Evolutionary conservation across 2,888 invertebrate genomes (phyloP).

Genomic region (Caenorhabditis sp.): DNA sequence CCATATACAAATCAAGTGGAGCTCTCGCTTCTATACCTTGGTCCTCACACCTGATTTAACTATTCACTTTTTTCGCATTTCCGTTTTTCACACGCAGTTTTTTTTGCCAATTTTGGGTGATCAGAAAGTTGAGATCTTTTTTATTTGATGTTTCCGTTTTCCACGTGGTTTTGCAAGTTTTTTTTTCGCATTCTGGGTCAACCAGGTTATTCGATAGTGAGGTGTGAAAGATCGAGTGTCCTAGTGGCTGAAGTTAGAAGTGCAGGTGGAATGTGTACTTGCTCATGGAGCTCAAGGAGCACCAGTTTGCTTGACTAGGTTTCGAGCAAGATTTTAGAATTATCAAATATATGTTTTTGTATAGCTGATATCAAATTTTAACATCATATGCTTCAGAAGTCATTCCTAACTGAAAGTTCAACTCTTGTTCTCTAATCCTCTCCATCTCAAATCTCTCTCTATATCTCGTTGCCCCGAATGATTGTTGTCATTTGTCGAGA

Average conservation of each 20-base stretch:
- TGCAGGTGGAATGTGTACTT: background rate
- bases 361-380: no score
- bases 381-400: background rate
- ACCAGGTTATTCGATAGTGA: conserved; percentile 4
- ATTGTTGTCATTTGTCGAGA: conserved; percentile 18
- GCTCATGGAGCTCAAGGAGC: no score
- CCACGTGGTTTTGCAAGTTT: no score
- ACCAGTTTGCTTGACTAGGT: background rate
- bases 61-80: conserved; percentile 15
- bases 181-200: background rate
- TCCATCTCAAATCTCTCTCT: background rate
- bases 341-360: no score
- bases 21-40: background rate
- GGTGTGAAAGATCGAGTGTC: background rate
- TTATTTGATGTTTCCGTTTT: no score
- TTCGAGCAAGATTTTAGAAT: no score
- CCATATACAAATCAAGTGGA: background rate
- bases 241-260: background rate
- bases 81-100: background rate
- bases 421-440: background rate
- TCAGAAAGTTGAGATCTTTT: no score
- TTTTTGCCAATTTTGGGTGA: no score
- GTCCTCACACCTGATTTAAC: conserved; percentile 20
- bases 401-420: background rate
- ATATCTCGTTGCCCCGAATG: background rate